Conservation (phyloP, 2,888 invertebrate genomes). For the Axea sp. region DNA sequence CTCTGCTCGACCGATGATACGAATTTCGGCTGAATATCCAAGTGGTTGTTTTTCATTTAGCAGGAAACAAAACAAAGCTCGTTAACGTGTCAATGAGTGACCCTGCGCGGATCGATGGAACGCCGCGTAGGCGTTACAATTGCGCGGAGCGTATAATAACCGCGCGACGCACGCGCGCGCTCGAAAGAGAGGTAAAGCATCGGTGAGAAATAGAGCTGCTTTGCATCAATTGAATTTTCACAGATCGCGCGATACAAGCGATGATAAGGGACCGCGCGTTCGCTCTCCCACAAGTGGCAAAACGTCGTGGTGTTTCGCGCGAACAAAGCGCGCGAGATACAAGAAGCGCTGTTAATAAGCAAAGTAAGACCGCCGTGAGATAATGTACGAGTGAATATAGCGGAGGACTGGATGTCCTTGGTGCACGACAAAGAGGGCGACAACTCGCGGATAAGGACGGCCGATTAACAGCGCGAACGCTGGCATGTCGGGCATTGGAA, state of each 20-base stretch:
- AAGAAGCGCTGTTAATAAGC: slow-evolving; percentile 58
- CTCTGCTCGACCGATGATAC: too few relatives aligned
- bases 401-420: slow-evolving; percentile 56
- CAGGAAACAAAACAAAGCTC: slow-evolving; percentile 3
- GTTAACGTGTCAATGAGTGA: slow-evolving; percentile 18
- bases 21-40: too few relatives aligned
- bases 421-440: slow-evolving; percentile 36
- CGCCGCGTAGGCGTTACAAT: slow-evolving; percentile 8
- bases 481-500: slow-evolving; percentile 48
- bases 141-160: slow-evolving; percentile 14
- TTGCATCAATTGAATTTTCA: slow-evolving; percentile 55
- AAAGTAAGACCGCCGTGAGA: slow-evolving; percentile 54
- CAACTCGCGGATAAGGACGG: slow-evolving; percentile 26
- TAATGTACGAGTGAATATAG: slow-evolving; percentile 46
- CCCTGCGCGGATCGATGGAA: not conserved
- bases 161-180: slow-evolving; percentile 34
- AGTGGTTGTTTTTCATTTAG: too few relatives aligned
- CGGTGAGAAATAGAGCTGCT: slow-evolving; percentile 44
- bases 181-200: slow-evolving; percentile 17
- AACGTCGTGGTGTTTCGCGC: slow-evolving; percentile 37
- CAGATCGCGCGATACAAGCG: slow-evolving; percentile 51
- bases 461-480: slow-evolving; percentile 28
- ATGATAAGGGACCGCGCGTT: slow-evolving; percentile 41
- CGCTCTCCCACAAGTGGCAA: slow-evolving; percentile 29
- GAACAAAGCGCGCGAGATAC: slow-evolving; percentile 58